Base-by-base conservation (phyloP, 2,888 invertebrate species). In the Congeria kusceri region DNA sequence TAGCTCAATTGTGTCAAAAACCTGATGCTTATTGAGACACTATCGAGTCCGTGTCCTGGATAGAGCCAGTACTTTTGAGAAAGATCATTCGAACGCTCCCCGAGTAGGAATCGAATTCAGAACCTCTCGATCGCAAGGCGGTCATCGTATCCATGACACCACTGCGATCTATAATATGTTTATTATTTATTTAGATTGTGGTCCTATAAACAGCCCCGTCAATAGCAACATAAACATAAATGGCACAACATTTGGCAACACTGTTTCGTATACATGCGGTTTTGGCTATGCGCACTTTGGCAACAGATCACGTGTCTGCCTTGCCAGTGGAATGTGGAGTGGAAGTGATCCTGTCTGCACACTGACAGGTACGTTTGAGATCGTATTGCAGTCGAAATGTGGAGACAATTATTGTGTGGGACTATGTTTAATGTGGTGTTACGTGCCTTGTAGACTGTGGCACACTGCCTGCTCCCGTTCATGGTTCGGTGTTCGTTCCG, bases 221-320 rank as follows among this genome's bases (percentile, higher is more conserved):
- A 58, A 58, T 58, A 27, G 58, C 3, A 20, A 13, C 5, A 28
- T 58, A 28, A 23, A 27, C 28, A 28, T 58, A 25, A 27, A n/a
- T 27, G 4, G n/a, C 58, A 58, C 58, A 58, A 58, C 58, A 7
- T 58, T 58, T 58, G 58, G 58, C 20, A n/a, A 58, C n/a, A 58
- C 1, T 2, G 58, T 29, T n/a, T 25, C 27, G 1, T 58, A 58
- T n/a, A 28, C 58, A 27, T 58, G 58, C 58, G 18, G 1, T 1
- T 58, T 28, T 29, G 58, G 58, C 15, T 28, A 58, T 27, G 29
- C 29, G 20, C 29, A 27, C 2, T 15, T 58, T 58, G 58, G 58
- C 2, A 23, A 58, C 27, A 58, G 2, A 7, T 25, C 28, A 27
- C 58, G 58, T 1, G 58, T 28, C 1, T 58, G 58, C 27, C 27